Percentiles rank a stretch among this genome's conserved stretches.
phyloP scores from a whole-genome alignment of 2,888 invertebrate genomes.

The Erebia ligea region DNA sequence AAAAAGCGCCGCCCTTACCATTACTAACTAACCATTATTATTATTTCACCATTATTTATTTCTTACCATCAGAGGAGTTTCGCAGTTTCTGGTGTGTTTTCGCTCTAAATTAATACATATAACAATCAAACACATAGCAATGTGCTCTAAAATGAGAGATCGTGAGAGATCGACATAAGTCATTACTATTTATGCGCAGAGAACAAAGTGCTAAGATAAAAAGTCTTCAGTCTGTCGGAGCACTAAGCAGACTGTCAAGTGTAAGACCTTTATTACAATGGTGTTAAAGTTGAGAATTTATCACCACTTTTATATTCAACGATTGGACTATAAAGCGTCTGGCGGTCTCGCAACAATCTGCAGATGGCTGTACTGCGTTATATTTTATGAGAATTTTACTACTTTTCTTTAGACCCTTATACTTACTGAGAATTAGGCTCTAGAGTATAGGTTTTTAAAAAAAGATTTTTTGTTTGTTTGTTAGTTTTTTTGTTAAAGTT shows the following conservation, averaged over 20 bases:
- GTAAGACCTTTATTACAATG: conserved; percentile 28
- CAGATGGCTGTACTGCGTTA: conserved; percentile 38
- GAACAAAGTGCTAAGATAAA: not conserved
- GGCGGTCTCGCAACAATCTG: conserved; percentile 41
- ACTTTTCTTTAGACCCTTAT: conserved; percentile 21
- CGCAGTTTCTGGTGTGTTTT: no score
- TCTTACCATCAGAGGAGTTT: no score
- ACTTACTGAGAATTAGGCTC: conserved; percentile 11
- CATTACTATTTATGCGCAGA: no score
- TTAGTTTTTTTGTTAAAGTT: no score
- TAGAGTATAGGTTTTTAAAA: not conserved
- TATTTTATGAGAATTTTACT: conserved; percentile 33
- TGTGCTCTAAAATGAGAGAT: no score
- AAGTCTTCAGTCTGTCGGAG: not conserved
- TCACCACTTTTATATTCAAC: conserved; percentile 21
- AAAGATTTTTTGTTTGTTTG: not conserved
- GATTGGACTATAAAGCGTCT: conserved; percentile 39
- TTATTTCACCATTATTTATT: no score
- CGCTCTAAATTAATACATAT: no score
- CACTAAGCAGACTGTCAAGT: conserved; percentile 7
- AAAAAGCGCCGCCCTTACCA: no score
- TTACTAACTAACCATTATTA: no score
- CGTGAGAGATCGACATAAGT: no score
- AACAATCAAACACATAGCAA: no score
- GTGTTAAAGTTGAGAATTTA: conserved; percentile 35